Conservation (phyloP, 2,888 invertebrate species). For the Latrodectus hesperus region DNA sequence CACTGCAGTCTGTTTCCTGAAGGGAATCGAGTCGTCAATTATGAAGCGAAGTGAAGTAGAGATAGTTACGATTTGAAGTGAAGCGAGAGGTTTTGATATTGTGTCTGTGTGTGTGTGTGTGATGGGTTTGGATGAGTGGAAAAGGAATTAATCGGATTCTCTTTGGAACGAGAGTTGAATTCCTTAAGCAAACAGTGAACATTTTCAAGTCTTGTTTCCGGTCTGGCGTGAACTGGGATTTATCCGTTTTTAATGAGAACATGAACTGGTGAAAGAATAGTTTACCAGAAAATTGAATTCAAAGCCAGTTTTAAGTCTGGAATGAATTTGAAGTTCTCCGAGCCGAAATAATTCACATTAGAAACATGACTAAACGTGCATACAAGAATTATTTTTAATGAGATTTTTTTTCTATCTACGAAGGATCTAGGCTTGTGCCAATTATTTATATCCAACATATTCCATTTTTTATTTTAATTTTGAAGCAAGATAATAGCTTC, state of each 20-base stretch:
- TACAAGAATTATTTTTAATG: too few species aligned
- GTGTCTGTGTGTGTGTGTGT: background rate
- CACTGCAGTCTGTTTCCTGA: background rate
- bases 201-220: background rate
- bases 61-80: conserved; percentile 7
- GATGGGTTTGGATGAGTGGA: conserved; percentile 1
- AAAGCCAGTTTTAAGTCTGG: too few species aligned
- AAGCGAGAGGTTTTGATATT: background rate
- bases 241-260: conserved; percentile 3
- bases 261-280: background rate
- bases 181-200: background rate
- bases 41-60: conserved; percentile 45
- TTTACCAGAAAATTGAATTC: too few species aligned
- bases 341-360: too few species aligned
- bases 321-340: too few species aligned
- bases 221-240: background rate
- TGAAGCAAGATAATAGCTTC: too few species aligned
- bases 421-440: too few species aligned
- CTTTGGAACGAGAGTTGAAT: background rate
- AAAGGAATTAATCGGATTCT: conserved; percentile 3
- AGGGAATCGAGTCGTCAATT: conserved; percentile 35
- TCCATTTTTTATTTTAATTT: too few species aligned
- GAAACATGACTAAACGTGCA: too few species aligned
- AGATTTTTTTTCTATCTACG: too few species aligned
- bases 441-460: too few species aligned